Base-by-base conservation (phyloP, 1,140 invertebrate genomes). In the Latrodectus geometricus region DNA sequence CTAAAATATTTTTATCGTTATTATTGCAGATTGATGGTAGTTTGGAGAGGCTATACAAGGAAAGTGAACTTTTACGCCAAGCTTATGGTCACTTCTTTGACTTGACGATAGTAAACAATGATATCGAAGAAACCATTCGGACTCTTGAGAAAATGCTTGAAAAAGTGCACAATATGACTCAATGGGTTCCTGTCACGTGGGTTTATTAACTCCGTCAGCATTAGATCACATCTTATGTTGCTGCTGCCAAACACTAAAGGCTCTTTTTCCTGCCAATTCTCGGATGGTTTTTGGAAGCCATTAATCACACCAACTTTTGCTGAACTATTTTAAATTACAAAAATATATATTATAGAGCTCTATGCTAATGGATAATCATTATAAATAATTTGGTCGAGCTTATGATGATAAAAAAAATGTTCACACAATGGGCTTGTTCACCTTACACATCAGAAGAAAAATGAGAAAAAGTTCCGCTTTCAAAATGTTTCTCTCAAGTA, bases 21-120 rank as follows among this genome's bases (percentile, higher is more conserved):
- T 85, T 86, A 83, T 90, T 92, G 61, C 93, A 98, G 97, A 97
- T 96, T 90, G 97, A 99, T 92, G 98, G 97, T 65, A 99, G 97
- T 90, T 92, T 99, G 90, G 98, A 99, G 92, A 93, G 97, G 84
- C 92, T 99, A 83, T 96, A 96, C 14, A 97, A 97, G 90, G 98
- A 99, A 91, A 99, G 97, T 49, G 97, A 99, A 89, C 94, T 98
- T 90, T 92, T 99, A 77, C 95, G 96, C 73, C 96, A 97, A 90
- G 96, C 97, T 50, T 99, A 99, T 92, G 97, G 98, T 23, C 98
- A 99, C 91, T 97, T 97, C 92, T 99, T 99, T 92, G 98, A 99
- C 91, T 93, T 99, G 91, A 97, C 96, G 72, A 98, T 99, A 90
- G 96, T 99, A 23, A 99, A 99, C 93, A 99, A 99, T 93, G 98